Base-by-base conservation (phyloP, 1,140 invertebrate species). In the Drosophila seguyi region DNA sequence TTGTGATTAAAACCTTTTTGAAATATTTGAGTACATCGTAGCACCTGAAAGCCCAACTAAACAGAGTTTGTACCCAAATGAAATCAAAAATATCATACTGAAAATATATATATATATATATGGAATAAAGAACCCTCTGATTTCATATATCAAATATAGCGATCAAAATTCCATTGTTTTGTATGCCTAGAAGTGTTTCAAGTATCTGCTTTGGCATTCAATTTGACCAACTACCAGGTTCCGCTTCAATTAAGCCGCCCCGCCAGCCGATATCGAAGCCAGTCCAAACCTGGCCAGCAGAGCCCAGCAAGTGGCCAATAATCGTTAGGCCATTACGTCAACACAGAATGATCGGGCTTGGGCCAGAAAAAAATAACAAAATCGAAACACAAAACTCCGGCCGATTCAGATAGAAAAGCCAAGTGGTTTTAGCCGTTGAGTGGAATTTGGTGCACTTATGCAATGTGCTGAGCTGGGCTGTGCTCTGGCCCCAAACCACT, bases 371-470 rank as follows among this genome's bases (percentile, higher is more conserved):
- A 22, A 27, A 27, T n/a, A n/a, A 7, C 45, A 66, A 56, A 56
- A 68, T 10, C 20, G 20, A 47, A 41, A 42, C 25, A 55, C 52
- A 63, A 84, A 74, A 76, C 65, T 71, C 42, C 47, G 44, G 74
- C 53, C 67, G 63, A 88, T 74, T 88, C 82, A 71, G 84, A 75
- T 87, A 78, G 80, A 81, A 88, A 88, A 66, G 57, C 75, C 55
- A 82, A 82, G 67, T 83, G 45, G 59, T 53, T 55, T 65, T 75
- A 16, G 66, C 52, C 36, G 48, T 61, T 62, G 45, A 59, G 53
- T 79, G 84, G 79, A 73, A 87, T 87, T 87, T 68, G 85, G 84
- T 90, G 85, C 85, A 87, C 85, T 90, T 83, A 88, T 88, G 80
- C 73, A 84, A 88, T 84, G 82, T 73, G 62, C 60, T 77, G 74